Conservation (phyloP, 2,113 vertebrate genomes). For the Microtus richardsoni region DNA sequence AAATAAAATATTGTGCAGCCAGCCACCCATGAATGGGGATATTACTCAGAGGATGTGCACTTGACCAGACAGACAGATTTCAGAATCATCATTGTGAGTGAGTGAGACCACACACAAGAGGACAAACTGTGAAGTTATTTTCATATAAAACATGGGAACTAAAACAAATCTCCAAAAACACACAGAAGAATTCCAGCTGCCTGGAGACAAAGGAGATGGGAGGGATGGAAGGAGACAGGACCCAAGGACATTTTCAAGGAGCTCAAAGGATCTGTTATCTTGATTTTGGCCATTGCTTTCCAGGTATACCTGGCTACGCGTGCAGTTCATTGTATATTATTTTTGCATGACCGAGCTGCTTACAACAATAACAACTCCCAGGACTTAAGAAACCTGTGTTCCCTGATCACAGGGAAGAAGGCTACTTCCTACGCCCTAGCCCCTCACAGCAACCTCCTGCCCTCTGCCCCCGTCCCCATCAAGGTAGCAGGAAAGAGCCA, state of each 20-base stretch:
- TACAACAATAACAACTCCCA: not conserved
- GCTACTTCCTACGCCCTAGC: not conserved
- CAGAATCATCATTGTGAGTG: not conserved
- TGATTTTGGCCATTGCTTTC: not conserved
- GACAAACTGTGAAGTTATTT: not conserved
- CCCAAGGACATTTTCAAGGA: not conserved
- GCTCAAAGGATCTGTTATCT: not conserved
- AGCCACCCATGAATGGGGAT: not conserved
- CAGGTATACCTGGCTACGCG: not conserved
- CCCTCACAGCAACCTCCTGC: not conserved
- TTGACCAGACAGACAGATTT: not conserved
- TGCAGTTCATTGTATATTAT: not conserved
- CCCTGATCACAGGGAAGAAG: not conserved
- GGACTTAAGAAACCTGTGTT: not conserved
- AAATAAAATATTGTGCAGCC: not conserved
- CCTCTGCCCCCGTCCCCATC: not conserved
- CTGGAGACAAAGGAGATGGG: not conserved
- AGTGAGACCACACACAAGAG: not conserved
- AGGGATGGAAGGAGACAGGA: not conserved
- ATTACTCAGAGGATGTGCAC: not conserved
- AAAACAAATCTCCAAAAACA: not conserved
- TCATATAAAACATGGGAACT: not conserved
- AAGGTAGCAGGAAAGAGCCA: not conserved
- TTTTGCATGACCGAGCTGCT: not conserved
- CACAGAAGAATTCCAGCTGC: not conserved